Conservation (phyloP, 2,797 vertebrate species). For the Myiotriccus ornatus region DNA sequence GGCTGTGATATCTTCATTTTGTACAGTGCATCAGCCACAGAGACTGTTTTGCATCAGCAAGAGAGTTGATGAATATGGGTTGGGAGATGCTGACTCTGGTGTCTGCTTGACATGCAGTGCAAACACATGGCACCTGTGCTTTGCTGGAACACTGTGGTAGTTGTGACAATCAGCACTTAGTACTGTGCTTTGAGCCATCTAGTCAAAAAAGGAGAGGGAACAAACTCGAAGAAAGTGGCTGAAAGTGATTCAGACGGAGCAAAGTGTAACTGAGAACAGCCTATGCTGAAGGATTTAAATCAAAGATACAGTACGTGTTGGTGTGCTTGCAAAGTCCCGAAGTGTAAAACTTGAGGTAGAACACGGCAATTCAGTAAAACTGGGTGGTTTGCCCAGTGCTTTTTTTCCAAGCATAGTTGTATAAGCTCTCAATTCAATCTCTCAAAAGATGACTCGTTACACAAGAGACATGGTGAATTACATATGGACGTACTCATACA, state of each 20-base stretch:
- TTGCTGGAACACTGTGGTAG: not conserved
- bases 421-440: not conserved
- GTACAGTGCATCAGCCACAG: not conserved
- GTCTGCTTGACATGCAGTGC: not conserved
- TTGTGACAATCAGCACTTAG: not conserved
- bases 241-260: not conserved
- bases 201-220: not conserved
- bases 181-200: not conserved
- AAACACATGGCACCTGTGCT: not conserved
- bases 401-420: not conserved
- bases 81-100: not conserved
- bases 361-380: not conserved
- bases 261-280: not conserved
- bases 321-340: not conserved
- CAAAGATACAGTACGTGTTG: not conserved
- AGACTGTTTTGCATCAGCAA: not conserved
- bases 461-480: not conserved
- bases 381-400: not conserved
- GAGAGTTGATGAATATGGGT: not conserved
- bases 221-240: not conserved
- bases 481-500: not conserved
- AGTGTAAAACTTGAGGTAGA: not conserved
- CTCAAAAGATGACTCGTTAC: not conserved
- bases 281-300: not conserved
- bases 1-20: not conserved